phyloP scores from a whole-genome alignment of 2,888 invertebrate species.

The Serrognathus titanus region DNA sequence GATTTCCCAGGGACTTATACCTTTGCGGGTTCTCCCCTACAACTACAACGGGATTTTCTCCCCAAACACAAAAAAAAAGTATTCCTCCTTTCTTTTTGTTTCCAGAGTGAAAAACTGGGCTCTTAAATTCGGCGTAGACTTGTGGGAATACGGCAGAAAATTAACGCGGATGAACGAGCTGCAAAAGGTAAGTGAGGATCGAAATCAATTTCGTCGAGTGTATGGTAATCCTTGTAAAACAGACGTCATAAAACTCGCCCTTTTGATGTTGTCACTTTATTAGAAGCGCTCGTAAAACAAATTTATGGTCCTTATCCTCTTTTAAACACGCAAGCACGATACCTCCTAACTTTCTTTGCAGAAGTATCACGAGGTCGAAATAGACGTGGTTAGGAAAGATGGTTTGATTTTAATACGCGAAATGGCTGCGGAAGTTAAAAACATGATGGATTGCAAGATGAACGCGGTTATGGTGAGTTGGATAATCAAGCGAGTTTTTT shows the following conservation, averaged over 20 bases:
- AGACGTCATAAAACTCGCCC: too few species aligned
- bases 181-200: constrained; percentile 66
- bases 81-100: constrained; percentile 37
- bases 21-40: too few species aligned
- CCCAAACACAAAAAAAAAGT: too few species aligned
- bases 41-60: too few species aligned
- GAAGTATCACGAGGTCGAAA: constrained; percentile 78
- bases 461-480: constrained; percentile 83
- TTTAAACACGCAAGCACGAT: too few species aligned
- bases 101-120: constrained; percentile 91
- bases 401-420: constrained; percentile 81
- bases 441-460: constrained; percentile 90
- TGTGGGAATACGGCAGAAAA: constrained; percentile 85
- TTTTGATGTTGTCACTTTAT: too few species aligned
- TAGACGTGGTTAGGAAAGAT: constrained; percentile 78
- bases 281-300: too few species aligned
- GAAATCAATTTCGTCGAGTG: background rate
- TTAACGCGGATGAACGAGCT: constrained; percentile 86
- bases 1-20: too few species aligned
- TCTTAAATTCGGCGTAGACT: constrained; percentile 82
- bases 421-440: constrained; percentile 86
- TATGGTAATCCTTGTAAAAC: too few species aligned
- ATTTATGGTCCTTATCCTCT: too few species aligned
- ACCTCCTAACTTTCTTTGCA: constrained; percentile 46
- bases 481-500: too few species aligned